phyloP scores from a whole-genome alignment of 2,797 vertebrate genomes.

The Aulostomus chinensis region DNA sequence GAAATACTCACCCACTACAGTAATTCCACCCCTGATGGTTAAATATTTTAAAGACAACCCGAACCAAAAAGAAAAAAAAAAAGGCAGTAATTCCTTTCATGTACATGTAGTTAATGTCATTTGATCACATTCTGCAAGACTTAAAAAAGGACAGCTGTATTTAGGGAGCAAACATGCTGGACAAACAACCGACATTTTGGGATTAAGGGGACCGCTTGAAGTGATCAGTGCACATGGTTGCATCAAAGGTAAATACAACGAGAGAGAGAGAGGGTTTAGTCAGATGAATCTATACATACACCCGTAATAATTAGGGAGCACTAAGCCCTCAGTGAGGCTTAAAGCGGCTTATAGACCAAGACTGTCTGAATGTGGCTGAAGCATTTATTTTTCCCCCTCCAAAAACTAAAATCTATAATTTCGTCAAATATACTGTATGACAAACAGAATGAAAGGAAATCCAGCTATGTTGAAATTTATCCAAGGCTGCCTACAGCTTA shows the following conservation, averaged over 20 bases:
- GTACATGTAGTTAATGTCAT: slow-evolving; percentile 9
- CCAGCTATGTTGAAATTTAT: slow-evolving; percentile 58
- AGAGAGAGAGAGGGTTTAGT: too few relatives aligned
- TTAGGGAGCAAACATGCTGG: slow-evolving; percentile 18
- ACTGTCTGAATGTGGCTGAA: slow-evolving; percentile 64
- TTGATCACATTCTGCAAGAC: slow-evolving; percentile 6
- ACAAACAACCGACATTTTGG: slow-evolving; percentile 34
- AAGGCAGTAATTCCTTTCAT: too few relatives aligned
- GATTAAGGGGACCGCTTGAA: slow-evolving; percentile 27
- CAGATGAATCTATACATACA: too few relatives aligned
- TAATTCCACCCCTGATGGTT: too few relatives aligned
- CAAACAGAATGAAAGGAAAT: slow-evolving; percentile 60
- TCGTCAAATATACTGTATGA: slow-evolving; percentile 51
- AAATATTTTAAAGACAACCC: too few relatives aligned
- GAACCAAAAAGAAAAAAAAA: too few relatives aligned
- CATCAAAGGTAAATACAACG: too few relatives aligned
- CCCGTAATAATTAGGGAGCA: slow-evolving; percentile 65
- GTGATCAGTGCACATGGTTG: slow-evolving; percentile 31
- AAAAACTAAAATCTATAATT: slow-evolving; percentile 59
- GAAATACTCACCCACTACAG: neutral
- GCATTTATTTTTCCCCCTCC: slow-evolving; percentile 21
- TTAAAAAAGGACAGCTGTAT: slow-evolving; percentile 3
- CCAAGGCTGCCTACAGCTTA: slow-evolving; percentile 57
- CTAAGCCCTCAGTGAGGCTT: slow-evolving; percentile 66
- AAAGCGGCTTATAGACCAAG: too few relatives aligned